Percentiles rank a stretch among this genome's conserved stretches.
Conservation (phyloP, 2,797 vertebrate species). For the Hydrolagus colliei region DNA sequence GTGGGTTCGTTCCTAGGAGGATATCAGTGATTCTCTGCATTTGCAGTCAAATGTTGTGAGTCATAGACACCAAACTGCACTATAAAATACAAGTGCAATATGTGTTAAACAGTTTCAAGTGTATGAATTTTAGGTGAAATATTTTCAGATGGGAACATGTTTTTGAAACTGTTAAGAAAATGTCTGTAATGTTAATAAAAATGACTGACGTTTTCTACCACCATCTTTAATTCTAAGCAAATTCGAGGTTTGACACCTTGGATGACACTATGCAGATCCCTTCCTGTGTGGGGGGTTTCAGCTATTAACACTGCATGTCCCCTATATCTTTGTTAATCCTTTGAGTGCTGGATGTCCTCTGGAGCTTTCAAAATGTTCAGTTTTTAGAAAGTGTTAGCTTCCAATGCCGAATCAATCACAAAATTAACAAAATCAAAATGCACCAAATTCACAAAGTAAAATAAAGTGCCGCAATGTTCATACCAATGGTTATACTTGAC, state of each 20-base stretch:
- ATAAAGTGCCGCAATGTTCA: background rate
- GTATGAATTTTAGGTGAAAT: too few species aligned
- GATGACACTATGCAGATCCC: background rate
- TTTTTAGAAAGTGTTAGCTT: background rate
- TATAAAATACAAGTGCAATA: background rate
- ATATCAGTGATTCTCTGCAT: background rate
- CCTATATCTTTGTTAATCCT: background rate
- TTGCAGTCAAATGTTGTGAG: background rate
- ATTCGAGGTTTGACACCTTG: background rate
- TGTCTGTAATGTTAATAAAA: background rate
- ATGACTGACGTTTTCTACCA: background rate
- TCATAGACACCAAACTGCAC: background rate
- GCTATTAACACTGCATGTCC: background rate
- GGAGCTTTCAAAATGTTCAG: background rate
- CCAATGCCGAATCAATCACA: background rate
- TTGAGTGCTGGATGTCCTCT: background rate
- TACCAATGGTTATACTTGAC: background rate
- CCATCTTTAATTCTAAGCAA: background rate
- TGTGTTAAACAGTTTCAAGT: background rate
- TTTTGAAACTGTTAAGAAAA: background rate
- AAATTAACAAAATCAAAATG: background rate
- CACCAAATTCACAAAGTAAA: background rate
- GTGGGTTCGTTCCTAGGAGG: background rate
- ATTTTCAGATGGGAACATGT: background rate
- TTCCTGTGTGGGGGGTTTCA: background rate